phyloP scores from a whole-genome alignment of 2,797 vertebrate genomes.

The Limnodromus scolopaceus region DNA sequence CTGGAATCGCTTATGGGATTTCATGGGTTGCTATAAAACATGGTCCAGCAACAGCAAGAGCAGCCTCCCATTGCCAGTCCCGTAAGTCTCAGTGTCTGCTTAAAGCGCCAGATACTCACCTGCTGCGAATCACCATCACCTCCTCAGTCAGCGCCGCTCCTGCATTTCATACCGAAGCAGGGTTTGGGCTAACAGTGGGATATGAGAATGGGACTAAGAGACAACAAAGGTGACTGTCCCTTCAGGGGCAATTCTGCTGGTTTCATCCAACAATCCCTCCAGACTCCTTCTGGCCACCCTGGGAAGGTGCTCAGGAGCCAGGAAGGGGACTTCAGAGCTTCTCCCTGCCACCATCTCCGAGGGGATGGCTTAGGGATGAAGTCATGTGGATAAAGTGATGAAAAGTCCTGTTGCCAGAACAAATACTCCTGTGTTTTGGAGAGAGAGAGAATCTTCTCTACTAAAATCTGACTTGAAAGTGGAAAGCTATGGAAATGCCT shows the following conservation, averaged over 20 bases:
- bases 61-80: background rate
- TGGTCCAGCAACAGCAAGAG: background rate
- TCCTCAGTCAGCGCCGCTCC: background rate
- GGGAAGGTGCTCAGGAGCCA: background rate
- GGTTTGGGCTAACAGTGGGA: background rate
- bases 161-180: background rate
- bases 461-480: background rate
- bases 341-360: background rate
- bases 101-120: background rate
- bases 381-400: background rate
- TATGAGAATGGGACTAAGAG: background rate
- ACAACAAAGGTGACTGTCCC: background rate
- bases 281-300: background rate
- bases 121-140: background rate
- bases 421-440: background rate
- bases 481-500: background rate
- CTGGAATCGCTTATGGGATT: background rate
- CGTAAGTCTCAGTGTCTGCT: background rate
- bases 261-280: background rate
- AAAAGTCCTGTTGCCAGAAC: background rate
- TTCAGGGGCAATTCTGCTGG: background rate
- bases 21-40: background rate
- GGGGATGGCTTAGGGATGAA: background rate
- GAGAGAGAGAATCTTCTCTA: too few relatives aligned
- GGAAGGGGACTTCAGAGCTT: background rate